Base-by-base conservation (phyloP, 2,888 invertebrate species). In the Gymnoscelis rufifasciata region DNA sequence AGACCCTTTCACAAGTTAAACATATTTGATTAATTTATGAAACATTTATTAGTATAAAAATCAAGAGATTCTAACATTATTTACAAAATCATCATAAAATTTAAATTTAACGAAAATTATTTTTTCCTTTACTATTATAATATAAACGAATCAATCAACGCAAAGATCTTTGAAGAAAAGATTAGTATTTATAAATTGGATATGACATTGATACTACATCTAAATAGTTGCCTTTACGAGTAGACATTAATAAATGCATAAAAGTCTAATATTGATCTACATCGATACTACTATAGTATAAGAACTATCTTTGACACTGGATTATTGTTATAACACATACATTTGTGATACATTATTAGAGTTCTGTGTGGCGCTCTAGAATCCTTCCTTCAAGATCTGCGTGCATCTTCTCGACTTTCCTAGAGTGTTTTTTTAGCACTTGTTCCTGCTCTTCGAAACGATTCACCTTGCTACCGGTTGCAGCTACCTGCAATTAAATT, bases 381-480 rank as follows among this genome's bases (percentile, higher is more conserved):
- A 97, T 96, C 68, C 91, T 92, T 40, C 90, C 87, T 75, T 96
- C 95, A 10, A 97, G 77, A 60, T 94, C 93, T 7, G 90, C 84
- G 78, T 97, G 97, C 52, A 97, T 78, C 83, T 96, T 97, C 66
- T 96, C 94, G 0, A 96, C 94, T 74, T 95, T 95, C 54, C 94
- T 90, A 2, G 93, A 90, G 74, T 95, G 95, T 63, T 96, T 95
- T 74, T 95, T 95, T 38, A 96, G 93, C 63, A 91, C 91, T 60
- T 94, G 93, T 63, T 94, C 92, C 80, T 93, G 90, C 44, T 93
- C 87, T 37, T 90, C 89, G 60, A 91, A 89, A 42, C 90, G 90
- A 58, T 91, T 90, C 48, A 90, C 80, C 73, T 93, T 93, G 52
- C 91, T 92, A 23, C 91, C 91, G 4, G 90, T 81, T 33, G 90